Conservation (phyloP, 2,888 invertebrate genomes). For the Leptarthrus brevirostris region DNA sequence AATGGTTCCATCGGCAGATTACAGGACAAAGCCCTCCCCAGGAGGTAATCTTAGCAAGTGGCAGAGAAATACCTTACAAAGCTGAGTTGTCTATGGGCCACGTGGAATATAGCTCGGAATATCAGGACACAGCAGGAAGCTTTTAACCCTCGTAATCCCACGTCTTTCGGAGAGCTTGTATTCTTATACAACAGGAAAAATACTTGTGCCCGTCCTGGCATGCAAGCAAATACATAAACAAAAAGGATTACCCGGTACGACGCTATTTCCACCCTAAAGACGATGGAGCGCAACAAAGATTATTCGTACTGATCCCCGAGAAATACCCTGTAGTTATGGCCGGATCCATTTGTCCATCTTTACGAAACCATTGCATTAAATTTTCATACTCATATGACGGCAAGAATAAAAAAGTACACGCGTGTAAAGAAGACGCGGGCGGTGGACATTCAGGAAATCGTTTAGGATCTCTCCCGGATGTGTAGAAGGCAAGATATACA, state of each 20-base stretch:
- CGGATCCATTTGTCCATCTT: slow-evolving; percentile 34
- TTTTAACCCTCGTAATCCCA: slow-evolving; percentile 51
- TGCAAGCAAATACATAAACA: slow-evolving; percentile 43
- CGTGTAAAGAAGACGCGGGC: slow-evolving; percentile 5
- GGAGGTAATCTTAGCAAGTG: slow-evolving; percentile 46
- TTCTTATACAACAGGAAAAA: slow-evolving; percentile 36
- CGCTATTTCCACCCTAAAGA: background rate
- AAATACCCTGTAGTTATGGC: slow-evolving; percentile 11
- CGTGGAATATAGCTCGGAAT: slow-evolving; percentile 12
- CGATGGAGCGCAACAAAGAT: slow-evolving; percentile 52
- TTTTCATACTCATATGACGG: slow-evolving; percentile 52
- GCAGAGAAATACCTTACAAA: slow-evolving; percentile 42
- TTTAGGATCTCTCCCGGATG: slow-evolving; percentile 20
- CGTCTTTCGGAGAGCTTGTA: slow-evolving; percentile 45
- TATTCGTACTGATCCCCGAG: slow-evolving; percentile 45
- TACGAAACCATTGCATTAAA: slow-evolving; percentile 44
- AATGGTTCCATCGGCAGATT: slow-evolving; percentile 13
- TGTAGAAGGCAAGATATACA: slow-evolving; percentile 12
- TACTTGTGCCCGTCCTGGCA: slow-evolving; percentile 22
- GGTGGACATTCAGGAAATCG: slow-evolving; percentile 20
- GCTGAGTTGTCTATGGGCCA: slow-evolving; percentile 28
- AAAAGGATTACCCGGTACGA: slow-evolving; percentile 37
- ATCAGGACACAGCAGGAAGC: slow-evolving; percentile 49
- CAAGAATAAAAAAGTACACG: slow-evolving; percentile 7
- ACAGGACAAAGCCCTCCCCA: slow-evolving; percentile 30